A percentile compares a stretch with the other conserved stretches of the same genome.
These are phyloP conservation scores for Lordiphosa mommai DNA, from an alignment of 1,140 invertebrate species.

Conservation along the genomic window DNA sequence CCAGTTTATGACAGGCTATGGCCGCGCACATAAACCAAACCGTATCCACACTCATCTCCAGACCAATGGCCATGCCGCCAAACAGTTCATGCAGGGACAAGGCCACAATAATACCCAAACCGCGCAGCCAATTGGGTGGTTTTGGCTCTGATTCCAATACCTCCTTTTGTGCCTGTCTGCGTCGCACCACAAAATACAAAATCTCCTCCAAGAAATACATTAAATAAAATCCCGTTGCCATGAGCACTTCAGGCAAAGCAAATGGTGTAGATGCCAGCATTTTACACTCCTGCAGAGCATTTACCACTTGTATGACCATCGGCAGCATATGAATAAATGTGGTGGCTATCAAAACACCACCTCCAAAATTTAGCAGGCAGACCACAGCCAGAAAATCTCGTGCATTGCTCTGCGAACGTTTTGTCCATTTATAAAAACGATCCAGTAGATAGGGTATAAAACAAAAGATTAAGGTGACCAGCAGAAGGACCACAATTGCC, in stretches of 20 bases:
- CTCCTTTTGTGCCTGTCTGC: constrained; percentile 69
- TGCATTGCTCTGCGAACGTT: constrained; percentile 80
- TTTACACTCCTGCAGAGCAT: constrained; percentile 81
- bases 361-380: constrained; percentile 90
- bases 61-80: constrained; percentile 92
- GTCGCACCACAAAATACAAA: constrained; percentile 85
- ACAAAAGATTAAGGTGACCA: constrained; percentile 85
- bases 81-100: constrained; percentile 94
- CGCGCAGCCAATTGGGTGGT: constrained; percentile 82
- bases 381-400: constrained; percentile 80
- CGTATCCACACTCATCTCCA: constrained; percentile 85
- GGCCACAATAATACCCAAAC: constrained; percentile 89
- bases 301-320: constrained; percentile 87
- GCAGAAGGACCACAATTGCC: constrained; percentile 85
- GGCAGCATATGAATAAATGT: constrained; percentile 94
- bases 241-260: constrained; percentile 85
- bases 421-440: constrained; percentile 82
- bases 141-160: constrained; percentile 8
- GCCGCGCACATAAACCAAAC: constrained; percentile 92
- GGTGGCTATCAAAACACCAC: constrained; percentile 93
- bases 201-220: constrained; percentile 91
- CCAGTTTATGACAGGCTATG: constrained; percentile 92
- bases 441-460: constrained; percentile 85
- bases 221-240: constrained; percentile 88
- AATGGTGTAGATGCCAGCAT: constrained; percentile 82